phyloP scores from a whole-genome alignment of 2,888 invertebrate genomes.

The Stramonita haemastoma region DNA sequence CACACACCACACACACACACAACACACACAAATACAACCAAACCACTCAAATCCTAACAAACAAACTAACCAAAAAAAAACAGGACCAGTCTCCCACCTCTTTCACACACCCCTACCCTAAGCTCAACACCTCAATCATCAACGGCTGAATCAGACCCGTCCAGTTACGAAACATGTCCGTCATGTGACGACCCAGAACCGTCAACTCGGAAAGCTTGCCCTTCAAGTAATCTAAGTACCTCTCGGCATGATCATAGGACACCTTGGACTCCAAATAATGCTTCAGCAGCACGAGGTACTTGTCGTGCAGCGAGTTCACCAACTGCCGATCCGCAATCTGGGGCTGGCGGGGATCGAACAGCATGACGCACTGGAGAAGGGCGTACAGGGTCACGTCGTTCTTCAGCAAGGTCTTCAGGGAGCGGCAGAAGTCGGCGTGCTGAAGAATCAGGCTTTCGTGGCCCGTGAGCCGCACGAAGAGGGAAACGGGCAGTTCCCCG shows the following conservation, averaged over 20 bases:
- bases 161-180: constrained; percentile 36
- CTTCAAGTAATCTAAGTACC: constrained; percentile 31
- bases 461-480: constrained; percentile 75
- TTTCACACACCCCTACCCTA: background rate
- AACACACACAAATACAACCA: background rate
- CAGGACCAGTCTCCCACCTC: background rate
- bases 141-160: constrained; percentile 40
- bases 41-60: background rate
- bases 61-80: background rate
- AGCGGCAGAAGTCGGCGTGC: constrained; percentile 72
- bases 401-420: constrained; percentile 79
- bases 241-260: constrained; percentile 54
- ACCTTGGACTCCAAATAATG: constrained; percentile 75
- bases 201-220: constrained; percentile 36
- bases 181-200: constrained; percentile 32
- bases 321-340: constrained; percentile 48
- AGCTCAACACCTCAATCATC: constrained; percentile 37
- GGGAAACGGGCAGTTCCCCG: constrained; percentile 87
- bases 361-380: constrained; percentile 78
- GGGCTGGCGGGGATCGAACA: constrained; percentile 40
- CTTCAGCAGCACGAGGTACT: constrained; percentile 79
- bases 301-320: constrained; percentile 74
- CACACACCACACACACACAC: background rate
- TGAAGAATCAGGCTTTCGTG: constrained; percentile 70
- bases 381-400: constrained; percentile 93